Evolutionary conservation across 2,888 invertebrate species (phyloP), one percentile per base, ranked within the genome.

Genomic region (Rhyacophila evoluta): DNA sequence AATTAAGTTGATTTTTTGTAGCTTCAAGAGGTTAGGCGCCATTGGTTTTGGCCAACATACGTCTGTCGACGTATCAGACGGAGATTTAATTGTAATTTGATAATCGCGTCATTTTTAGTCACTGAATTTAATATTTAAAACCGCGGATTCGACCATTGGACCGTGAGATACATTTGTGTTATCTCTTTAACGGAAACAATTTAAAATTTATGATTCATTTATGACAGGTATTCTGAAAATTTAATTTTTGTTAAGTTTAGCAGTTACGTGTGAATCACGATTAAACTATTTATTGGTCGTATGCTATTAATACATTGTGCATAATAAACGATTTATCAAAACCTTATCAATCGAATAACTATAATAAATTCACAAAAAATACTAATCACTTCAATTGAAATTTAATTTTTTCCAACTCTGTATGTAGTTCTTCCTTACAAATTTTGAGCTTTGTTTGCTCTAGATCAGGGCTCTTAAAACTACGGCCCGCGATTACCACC

Each of bases 161-260:
- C 55, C 19, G 19, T 25, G 55, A 19, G 55, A 1, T 33, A 19
- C 10, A 25, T 25, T 55, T 8, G 19, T 12, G 19, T 55, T 55
- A 55, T 55, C 55, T 33, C 15, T 55, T 55, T 55, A 55, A 55
- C 55, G 55, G 55, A 55, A 55, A 55, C 55, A 55, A 55, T 55
- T 55, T 55, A 19, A 55, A 55, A 55, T 55, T 55, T 55, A 55
- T 55, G 55, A 55, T 55, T 55, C 55, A 55, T 55, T 55, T 55
- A 55, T 55, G 55, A 19, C 55, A 55, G 55, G 55, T 55, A 25
- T 55, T 55, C 29, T 12, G 55, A 55, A 11, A n/a, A 55, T 25
- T 25, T 55, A 15, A 12, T 39, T 55, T 55, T 55, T 55, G 55
- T 55, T 55, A 19, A 55, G 10, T 55, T 25, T 55, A 19, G 55